Percentiles rank a stretch among this genome's conserved stretches.
Evolutionary conservation across 92 coral and sea anemone species (phyloP).

Genomic region (Desmophyllum pertusum): DNA sequence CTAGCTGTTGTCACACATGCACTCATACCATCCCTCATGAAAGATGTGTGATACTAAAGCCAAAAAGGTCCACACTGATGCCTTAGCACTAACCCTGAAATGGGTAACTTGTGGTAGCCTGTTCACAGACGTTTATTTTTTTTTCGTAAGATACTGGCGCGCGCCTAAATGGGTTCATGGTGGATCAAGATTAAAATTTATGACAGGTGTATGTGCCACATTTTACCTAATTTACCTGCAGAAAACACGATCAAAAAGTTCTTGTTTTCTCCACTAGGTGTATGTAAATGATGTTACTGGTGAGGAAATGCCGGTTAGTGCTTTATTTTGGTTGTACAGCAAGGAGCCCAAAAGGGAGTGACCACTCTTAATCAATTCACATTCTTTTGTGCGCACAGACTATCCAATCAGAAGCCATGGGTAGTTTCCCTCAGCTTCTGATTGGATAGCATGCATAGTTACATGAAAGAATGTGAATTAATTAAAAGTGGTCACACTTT

Average conservation of each 20-base stretch:
- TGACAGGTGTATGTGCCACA: background rate
- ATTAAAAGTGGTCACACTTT: too few relatives aligned
- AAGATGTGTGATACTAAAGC: background rate
- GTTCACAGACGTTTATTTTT: too few relatives aligned
- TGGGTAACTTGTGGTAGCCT: too few relatives aligned
- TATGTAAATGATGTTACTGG: constrained; percentile 94
- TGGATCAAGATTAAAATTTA: too few relatives aligned
- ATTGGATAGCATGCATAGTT: too few relatives aligned
- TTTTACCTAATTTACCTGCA: background rate
- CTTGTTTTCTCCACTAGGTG: constrained; percentile 62
- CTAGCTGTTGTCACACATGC: background rate
- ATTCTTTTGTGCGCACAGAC: too few relatives aligned
- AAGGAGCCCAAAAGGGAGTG: too few relatives aligned
- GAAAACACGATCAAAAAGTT: background rate
- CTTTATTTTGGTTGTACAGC: background rate
- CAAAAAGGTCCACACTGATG: background rate
- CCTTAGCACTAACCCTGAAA: background rate
- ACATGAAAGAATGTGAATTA: too few relatives aligned
- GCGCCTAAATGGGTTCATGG: background rate
- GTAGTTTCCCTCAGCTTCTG: too few relatives aligned
- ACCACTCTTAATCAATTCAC: too few relatives aligned
- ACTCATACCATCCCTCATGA: background rate
- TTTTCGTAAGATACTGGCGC: too few relatives aligned
- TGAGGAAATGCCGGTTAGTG: constrained; percentile 98
- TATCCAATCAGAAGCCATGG: too few relatives aligned